These are phyloP conservation scores for Coenonympha arcania DNA, from an alignment of 2,888 invertebrate genomes.

Conservation along the genomic window DNA sequence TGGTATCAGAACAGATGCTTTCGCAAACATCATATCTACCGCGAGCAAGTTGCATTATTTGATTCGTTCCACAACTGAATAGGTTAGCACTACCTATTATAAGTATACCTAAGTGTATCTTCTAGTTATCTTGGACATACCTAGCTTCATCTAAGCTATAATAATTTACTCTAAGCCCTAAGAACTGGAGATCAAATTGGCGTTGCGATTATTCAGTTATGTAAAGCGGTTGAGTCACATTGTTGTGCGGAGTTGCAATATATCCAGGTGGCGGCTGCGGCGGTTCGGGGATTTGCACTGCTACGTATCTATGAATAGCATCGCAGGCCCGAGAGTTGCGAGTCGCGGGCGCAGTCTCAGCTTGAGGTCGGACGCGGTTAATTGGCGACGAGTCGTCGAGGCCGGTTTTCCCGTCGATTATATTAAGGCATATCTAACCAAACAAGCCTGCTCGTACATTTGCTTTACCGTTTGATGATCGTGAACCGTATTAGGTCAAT, in stretches of 20 bases:
- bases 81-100: too few relatives aligned
- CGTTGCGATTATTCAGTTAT: slow-evolving; percentile 24
- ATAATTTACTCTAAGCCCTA: slow-evolving; percentile 8
- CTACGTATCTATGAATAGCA: slow-evolving; percentile 52
- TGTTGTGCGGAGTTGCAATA: slow-evolving; percentile 23
- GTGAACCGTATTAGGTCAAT: neutral
- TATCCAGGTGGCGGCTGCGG: slow-evolving; percentile 29
- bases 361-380: slow-evolving; percentile 69
- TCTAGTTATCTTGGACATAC: neutral
- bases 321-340: too few relatives aligned
- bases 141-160: slow-evolving; percentile 3
- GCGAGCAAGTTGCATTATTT: too few relatives aligned
- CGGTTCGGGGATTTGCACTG: slow-evolving; percentile 28
- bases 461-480: slow-evolving; percentile 13
- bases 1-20: too few relatives aligned
- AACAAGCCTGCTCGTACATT: slow-evolving; percentile 28
- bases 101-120: too few relatives aligned
- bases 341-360: slow-evolving; percentile 42
- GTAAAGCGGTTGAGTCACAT: slow-evolving; percentile 28
- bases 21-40: too few relatives aligned
- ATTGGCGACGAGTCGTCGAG: slow-evolving; percentile 59
- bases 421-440: slow-evolving; percentile 59
- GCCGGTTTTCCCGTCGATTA: slow-evolving; percentile 61
- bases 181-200: slow-evolving; percentile 13
- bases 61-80: too few relatives aligned